Evolutionary conservation across 2,797 vertebrate genomes (phyloP).

Genomic region (Gallinago stenura): DNA sequence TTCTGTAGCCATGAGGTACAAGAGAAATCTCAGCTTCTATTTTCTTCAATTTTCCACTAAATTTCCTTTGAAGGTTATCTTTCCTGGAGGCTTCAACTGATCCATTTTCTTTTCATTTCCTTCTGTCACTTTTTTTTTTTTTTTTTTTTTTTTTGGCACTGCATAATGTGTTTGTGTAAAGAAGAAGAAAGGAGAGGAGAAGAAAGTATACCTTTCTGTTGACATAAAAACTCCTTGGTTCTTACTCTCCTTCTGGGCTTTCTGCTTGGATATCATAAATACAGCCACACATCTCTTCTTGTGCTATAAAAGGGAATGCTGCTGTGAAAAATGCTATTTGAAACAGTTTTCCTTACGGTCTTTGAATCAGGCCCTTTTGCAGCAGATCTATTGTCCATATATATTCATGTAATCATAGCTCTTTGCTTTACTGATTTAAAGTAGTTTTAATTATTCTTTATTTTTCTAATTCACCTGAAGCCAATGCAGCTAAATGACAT

Average conservation of each 20-base stretch:
- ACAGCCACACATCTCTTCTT: not conserved
- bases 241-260: constrained; percentile 14
- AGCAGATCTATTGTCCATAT: not conserved
- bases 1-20: constrained; percentile 65
- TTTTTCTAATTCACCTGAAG: not conserved
- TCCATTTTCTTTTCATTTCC: constrained; percentile 67
- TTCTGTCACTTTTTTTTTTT: not conserved
- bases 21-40: constrained; percentile 65
- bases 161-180: constrained; percentile 15
- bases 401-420: not conserved
- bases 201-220: constrained; percentile 34
- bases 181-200: constrained; percentile 17
- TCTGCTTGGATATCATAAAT: not conserved
- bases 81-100: constrained; percentile 67
- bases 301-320: not conserved
- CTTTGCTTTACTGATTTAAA: not conserved
- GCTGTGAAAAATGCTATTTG: not conserved
- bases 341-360: not conserved
- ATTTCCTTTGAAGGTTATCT: constrained; percentile 74
- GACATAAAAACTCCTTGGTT: constrained; percentile 13
- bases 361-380: not conserved
- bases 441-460: not conserved
- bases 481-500: not conserved
- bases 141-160: not conserved
- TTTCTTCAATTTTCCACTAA: constrained; percentile 74